Evolutionary conservation across 2,888 invertebrate genomes (phyloP).

Genomic region (Lysandra bellargus): DNA sequence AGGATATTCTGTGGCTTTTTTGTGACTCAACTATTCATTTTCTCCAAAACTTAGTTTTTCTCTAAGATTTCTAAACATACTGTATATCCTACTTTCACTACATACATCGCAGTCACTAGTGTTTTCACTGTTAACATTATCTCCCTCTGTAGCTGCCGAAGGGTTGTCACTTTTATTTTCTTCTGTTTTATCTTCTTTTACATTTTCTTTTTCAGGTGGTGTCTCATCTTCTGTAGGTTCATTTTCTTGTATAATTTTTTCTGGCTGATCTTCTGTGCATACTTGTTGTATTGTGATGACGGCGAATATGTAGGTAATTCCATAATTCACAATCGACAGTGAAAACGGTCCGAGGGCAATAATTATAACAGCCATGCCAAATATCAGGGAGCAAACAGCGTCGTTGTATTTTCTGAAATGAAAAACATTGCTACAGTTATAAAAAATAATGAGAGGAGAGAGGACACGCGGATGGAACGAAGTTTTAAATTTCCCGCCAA

Average conservation of each 20-base stretch:
- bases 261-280: constrained; percentile 42
- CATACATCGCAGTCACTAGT: constrained; percentile 55
- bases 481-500: too few species aligned
- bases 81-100: constrained; percentile 64
- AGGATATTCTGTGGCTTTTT: neutral
- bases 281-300: constrained; percentile 81
- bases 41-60: constrained; percentile 62
- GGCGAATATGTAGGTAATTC: constrained; percentile 77
- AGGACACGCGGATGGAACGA: too few species aligned
- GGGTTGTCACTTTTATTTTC: constrained; percentile 33
- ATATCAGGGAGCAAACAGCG: constrained; percentile 69
- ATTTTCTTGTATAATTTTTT: constrained; percentile 41
- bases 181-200: constrained; percentile 25
- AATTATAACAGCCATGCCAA: constrained; percentile 75
- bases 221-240: constrained; percentile 32
- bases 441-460: too few species aligned
- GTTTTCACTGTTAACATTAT: constrained; percentile 37
- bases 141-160: constrained; percentile 34
- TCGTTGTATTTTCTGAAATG: constrained; percentile 74
- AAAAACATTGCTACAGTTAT: constrained; percentile 33
- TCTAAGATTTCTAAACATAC: constrained; percentile 58
- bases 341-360: constrained; percentile 82
- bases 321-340: constrained; percentile 81
- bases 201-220: constrained; percentile 32
- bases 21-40: constrained; percentile 36